Evolutionary conservation across 2,797 vertebrate genomes (phyloP).

Genomic region (Acrossocheilus wenchowensis): DNA sequence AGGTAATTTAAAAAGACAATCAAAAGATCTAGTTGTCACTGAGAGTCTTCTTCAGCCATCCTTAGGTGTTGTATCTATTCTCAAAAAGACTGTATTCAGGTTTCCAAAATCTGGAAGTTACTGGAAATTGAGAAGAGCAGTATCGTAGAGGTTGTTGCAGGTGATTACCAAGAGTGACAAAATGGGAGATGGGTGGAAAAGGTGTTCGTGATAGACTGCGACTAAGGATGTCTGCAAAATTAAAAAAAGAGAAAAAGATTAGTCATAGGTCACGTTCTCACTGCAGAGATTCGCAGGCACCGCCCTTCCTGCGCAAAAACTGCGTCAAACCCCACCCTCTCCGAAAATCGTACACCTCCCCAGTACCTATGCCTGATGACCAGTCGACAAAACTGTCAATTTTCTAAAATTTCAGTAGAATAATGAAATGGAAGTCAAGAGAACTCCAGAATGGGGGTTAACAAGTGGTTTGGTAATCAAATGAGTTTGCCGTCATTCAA

Average conservation of each 20-base stretch:
- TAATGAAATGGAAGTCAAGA: constrained; percentile 14
- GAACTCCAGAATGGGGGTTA: constrained; percentile 35
- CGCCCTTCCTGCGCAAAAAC: constrained; percentile 82
- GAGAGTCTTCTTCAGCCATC: neutral
- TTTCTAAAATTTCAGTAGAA: constrained; percentile 16
- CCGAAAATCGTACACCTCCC: constrained; percentile 39
- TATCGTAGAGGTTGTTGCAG: constrained; percentile 41
- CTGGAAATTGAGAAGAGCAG: neutral
- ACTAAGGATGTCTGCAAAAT: constrained; percentile 69
- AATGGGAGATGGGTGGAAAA: constrained; percentile 32
- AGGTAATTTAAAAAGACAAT: neutral
- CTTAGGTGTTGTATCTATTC: neutral
- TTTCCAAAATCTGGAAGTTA: constrained; percentile 9
- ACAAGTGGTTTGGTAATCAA: constrained; percentile 48
- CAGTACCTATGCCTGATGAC: neutral
- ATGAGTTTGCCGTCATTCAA: constrained; percentile 48
- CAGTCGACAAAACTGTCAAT: constrained; percentile 23
- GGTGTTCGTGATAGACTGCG: constrained; percentile 54
- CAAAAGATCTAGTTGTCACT: neutral
- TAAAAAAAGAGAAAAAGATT: constrained; percentile 67
- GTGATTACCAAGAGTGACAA: constrained; percentile 42
- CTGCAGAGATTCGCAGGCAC: constrained; percentile 78
- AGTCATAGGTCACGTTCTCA: constrained; percentile 76
- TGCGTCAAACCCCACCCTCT: constrained; percentile 82
- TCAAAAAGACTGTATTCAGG: neutral